Evolutionary conservation across 2,797 vertebrate genomes (phyloP).

Genomic region (Danio aesculapii): DNA sequence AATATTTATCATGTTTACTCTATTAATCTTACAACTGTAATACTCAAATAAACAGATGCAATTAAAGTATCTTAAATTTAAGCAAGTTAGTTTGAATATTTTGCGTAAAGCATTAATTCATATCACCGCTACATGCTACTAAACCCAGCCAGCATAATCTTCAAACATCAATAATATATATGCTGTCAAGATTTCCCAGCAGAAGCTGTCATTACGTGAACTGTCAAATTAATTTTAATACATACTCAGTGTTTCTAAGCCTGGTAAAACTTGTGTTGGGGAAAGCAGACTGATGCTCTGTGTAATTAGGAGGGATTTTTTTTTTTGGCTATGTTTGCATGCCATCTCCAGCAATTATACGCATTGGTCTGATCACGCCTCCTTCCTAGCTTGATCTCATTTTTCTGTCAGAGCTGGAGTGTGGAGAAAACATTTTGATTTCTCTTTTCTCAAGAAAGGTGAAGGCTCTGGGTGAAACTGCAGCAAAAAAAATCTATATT

Average conservation of each 20-base stretch:
- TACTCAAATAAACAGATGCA: too few species aligned
- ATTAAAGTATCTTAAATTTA: too few species aligned
- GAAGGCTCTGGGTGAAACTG: too few species aligned
- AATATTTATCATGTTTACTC: too few species aligned
- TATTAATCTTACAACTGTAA: too few species aligned
- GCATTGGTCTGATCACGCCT: not conserved
- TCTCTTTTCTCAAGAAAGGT: not conserved
- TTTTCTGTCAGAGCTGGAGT: constrained; percentile 7
- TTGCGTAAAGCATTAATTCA: too few species aligned
- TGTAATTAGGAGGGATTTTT: not conserved
- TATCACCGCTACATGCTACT: not conserved
- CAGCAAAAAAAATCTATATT: too few species aligned
- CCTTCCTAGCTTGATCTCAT: constrained; percentile 13
- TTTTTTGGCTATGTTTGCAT: not conserved
- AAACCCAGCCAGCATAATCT: not conserved
- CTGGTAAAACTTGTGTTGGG: not conserved
- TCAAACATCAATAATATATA: not conserved
- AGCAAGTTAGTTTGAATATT: too few species aligned
- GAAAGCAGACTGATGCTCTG: not conserved
- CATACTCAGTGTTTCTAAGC: constrained; percentile 36
- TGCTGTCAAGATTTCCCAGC: constrained; percentile 14
- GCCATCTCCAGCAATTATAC: not conserved
- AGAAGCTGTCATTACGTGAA: constrained; percentile 41
- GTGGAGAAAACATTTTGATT: constrained; percentile 56
- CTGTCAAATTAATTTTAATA: constrained; percentile 45